Evolutionary conservation across 2,113 vertebrate genomes (phyloP).

Genomic region (Urocolius indicus): DNA sequence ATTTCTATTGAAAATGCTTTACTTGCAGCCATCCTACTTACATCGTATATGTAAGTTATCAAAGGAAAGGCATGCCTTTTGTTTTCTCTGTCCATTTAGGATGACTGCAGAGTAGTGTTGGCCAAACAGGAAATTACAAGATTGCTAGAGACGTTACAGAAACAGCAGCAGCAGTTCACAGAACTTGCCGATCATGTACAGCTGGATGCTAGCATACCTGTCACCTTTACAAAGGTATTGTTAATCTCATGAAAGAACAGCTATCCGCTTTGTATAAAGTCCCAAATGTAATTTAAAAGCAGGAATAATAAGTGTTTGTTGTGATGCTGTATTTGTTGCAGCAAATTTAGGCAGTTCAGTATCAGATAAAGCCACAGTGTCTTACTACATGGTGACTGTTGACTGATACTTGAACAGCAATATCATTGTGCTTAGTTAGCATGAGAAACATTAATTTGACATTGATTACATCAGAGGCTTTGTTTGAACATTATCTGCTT

Average conservation of each 20-base stretch:
- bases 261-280: neutral
- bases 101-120: constrained; percentile 96
- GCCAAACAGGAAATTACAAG: constrained; percentile 97
- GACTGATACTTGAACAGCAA: neutral
- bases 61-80: neutral
- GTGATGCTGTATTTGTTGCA: neutral
- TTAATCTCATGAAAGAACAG: neutral
- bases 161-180: constrained; percentile 98
- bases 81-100: constrained; percentile 74
- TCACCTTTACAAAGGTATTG: constrained; percentile 97
- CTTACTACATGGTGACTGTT: neutral
- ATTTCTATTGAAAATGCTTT: neutral
- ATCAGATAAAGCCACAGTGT: neutral
- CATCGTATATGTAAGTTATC: neutral
- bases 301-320: neutral
- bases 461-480: neutral
- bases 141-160: constrained; percentile 92
- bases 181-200: constrained; percentile 96
- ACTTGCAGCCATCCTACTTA: neutral
- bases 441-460: neutral
- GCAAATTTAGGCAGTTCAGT: neutral
- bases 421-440: neutral
- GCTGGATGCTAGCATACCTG: constrained; percentile 94
- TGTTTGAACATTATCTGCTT: neutral
- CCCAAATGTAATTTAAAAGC: neutral